Conservation (phyloP, 2,888 invertebrate genomes). For the Calliphora vomitoria region DNA sequence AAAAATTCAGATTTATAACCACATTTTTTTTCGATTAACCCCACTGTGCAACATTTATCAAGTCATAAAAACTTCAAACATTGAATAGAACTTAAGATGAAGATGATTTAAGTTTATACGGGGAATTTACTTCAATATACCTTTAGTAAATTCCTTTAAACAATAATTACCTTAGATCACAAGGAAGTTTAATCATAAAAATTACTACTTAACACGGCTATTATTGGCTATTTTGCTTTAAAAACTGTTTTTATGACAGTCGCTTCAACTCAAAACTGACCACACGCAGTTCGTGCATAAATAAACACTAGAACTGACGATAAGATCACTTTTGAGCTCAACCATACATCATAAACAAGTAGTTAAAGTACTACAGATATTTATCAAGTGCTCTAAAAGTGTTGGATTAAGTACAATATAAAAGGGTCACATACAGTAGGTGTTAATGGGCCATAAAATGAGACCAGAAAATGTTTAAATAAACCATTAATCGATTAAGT, state of each 20-base stretch:
- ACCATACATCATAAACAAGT: not conserved
- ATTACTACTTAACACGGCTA: constrained; percentile 4
- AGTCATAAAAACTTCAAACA: constrained; percentile 35
- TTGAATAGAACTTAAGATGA: constrained; percentile 4
- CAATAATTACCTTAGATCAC: constrained; percentile 17
- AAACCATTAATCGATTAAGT: not conserved
- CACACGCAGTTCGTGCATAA: not conserved
- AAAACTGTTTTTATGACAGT: constrained; percentile 3
- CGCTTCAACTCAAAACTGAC: constrained; percentile 13
- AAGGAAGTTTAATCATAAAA: constrained; percentile 32
- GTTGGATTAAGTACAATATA: not conserved
- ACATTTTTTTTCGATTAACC: too few species aligned
- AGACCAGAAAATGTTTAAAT: not conserved
- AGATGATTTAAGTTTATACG: not conserved
- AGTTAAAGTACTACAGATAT: not conserved
- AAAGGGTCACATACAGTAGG: not conserved
- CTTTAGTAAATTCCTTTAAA: constrained; percentile 19
- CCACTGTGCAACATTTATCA: constrained; percentile 20
- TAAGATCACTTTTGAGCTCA: not conserved
- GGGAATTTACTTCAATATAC: too few species aligned
- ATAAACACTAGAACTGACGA: not conserved
- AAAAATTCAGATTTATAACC: too few species aligned
- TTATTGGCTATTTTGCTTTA: constrained; percentile 21
- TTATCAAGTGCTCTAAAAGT: not conserved
- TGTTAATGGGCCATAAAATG: constrained; percentile 5